Evolutionary conservation across 2,888 invertebrate species (phyloP), one percentile per base, ranked within the genome.

Genomic region (Pandemis heparana): DNA sequence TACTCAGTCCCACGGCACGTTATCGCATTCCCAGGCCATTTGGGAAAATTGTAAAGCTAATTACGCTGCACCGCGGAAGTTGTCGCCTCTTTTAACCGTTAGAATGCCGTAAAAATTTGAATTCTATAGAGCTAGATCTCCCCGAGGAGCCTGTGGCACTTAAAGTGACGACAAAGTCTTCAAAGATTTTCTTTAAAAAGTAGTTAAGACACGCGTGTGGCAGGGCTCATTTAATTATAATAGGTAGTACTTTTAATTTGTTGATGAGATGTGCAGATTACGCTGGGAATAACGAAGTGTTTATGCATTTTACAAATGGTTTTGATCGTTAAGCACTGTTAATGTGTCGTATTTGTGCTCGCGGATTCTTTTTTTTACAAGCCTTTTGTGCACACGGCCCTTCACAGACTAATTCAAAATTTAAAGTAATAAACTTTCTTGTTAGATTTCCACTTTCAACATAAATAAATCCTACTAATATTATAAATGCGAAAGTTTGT

Each of bases 21-120:
- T 74, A 76, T 70, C 73, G 39, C 65, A 61, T 76, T 79, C 79
- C 76, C 79, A 79, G 77, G 75, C 75, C 69, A 70, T 77, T 77
- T 74, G 71, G 67, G 51, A 69, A 77, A 77, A 79, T 79, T 79
- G 74, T 71, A 56, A 18, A 41, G 56, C 38, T 77, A 76, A 77
- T 77, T 75, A 71, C 68, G 60, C 32, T 60, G 43, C 65, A 67
- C 69, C 74, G 53, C 77, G 75, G 77, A 78, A 78, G 75, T 48
- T 64, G 70, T 74, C 75, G 63, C 75, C 59, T 51, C 53, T 75
- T 68, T 51, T 67, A 71, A 51, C 63, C 38, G 68, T 61, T 74
- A 59, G 5, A 18, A 39, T 74, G 68, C 67, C 62, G 48, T 51
- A 41, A 48, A 70, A 61, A 61, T 43, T 14, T 32, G 16, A 53